Evolutionary conservation across 2,113 vertebrate species (phyloP), one percentile per base, ranked within the genome.

Genomic region (Salvelinus namaycush): DNA sequence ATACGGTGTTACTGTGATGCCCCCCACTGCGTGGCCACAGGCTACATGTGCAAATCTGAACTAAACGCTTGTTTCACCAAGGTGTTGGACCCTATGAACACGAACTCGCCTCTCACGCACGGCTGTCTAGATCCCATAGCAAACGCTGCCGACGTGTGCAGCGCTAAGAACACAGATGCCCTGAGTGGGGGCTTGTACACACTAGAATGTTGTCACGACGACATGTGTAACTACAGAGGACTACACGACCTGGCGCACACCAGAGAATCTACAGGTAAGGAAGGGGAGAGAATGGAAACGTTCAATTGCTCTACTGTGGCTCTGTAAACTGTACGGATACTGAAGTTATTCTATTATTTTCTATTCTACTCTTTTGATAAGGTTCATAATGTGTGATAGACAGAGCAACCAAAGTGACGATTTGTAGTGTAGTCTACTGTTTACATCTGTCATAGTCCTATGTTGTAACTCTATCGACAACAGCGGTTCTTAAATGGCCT

Each of bases 161-260:
- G 86, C 84, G 88, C 90, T 16, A 93, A 91, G 87, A 88, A 83
- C 72, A 65, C 86, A 3, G 95, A 94, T 70, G 90, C 92, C 88
- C 92, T 93, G 86, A 92, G 90, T 3, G 92, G 93, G 76, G 86
- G 88, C 68, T 1, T 84, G 3, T 24, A 84, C 48, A 91, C 89
- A 0, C 76, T 99, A 89, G 96, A 96, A 81, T 99, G 98, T 87
- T 99, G 98, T 90, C 95, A 98, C 4, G 97, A 99, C 77, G 98
- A 99, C 87, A 99, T 99, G 98, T 99, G 98, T 94, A 99, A 99
- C 95, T 99, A 99, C 90, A 93, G 95, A 82, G 97, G 97, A 57
- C 94, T 99, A 3, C 96, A 97, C 0, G 97, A 97, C 78, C 94
- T 99, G 72, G 92, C 94, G 11, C 93, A 97, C 81, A 89, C 95